Evolutionary conservation across 2,888 invertebrate species (phyloP).

Genomic region (Xylophagus ater): DNA sequence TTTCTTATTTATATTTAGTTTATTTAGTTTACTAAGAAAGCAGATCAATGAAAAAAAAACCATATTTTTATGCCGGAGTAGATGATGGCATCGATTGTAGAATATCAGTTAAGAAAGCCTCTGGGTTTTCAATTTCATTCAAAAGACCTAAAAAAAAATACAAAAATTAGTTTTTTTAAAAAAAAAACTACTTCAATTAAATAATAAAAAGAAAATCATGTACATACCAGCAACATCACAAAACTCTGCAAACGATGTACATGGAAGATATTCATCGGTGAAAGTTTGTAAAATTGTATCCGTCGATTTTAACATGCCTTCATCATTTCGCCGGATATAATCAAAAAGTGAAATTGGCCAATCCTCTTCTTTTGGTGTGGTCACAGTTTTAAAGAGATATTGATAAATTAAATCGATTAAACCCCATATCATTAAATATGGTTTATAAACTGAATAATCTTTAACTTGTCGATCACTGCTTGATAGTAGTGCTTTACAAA

Average conservation of each 20-base stretch:
- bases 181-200: not conserved
- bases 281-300: conserved; percentile 71
- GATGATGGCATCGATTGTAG: conserved; percentile 31
- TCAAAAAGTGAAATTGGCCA: conserved; percentile 88
- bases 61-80: conserved; percentile 27
- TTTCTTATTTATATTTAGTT: no score
- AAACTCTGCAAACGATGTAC: conserved; percentile 83
- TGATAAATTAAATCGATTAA: conserved; percentile 75
- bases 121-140: conserved; percentile 34
- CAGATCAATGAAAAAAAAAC: no score
- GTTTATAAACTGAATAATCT: conserved; percentile 74
- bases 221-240: conserved; percentile 73
- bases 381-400: conserved; percentile 75
- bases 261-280: conserved; percentile 81
- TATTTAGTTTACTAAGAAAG: no score
- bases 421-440: conserved; percentile 73
- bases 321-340: conserved; percentile 89
- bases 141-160: conserved; percentile 27
- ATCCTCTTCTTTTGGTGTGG: conserved; percentile 64
- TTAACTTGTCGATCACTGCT: conserved; percentile 43
- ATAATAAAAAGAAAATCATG: conserved; percentile 5
- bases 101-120: conserved; percentile 32
- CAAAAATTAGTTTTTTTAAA: not conserved
- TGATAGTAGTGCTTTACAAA: conserved; percentile 41
- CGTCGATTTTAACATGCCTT: conserved; percentile 75